These are phyloP conservation scores for Homarus americanus DNA, from an alignment of 1,140 invertebrate genomes.

Conservation along the genomic window DNA sequence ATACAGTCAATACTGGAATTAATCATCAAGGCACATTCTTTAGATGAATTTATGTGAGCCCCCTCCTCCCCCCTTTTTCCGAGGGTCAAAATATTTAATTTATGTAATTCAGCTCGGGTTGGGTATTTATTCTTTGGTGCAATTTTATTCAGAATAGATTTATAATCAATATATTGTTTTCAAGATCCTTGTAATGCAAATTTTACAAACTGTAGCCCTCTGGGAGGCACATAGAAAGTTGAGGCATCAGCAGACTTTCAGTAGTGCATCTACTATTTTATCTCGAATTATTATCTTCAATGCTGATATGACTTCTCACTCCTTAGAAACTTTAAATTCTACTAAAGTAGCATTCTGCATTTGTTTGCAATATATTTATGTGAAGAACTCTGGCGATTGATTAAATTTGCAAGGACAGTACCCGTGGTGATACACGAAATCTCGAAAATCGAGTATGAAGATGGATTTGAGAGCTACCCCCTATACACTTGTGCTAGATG, in stretches of 20 bases:
- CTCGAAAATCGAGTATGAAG: too few species aligned
- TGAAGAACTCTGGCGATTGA: neutral
- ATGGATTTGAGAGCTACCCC: neutral
- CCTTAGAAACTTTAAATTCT: neutral
- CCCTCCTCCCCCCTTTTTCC: too few species aligned
- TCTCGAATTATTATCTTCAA: too few species aligned
- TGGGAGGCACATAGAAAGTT: neutral
- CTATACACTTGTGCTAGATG: neutral
- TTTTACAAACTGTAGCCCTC: neutral
- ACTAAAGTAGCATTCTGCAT: neutral
- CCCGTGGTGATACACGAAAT: too few species aligned
- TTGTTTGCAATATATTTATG: neutral
- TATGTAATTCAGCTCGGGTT: slow-evolving; percentile 7
- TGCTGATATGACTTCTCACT: neutral
- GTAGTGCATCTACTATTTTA: neutral
- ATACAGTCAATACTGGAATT: neutral
- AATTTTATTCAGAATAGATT: slow-evolving; percentile 7
- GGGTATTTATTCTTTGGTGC: slow-evolving; percentile 7
- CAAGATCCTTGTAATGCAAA: neutral
- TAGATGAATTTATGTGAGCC: neutral
- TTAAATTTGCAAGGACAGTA: too few species aligned
- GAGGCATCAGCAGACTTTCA: neutral
- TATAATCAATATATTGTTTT: neutral
- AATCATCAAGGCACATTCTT: neutral
- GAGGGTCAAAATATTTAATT: neutral